A percentile compares a stretch with the other conserved stretches of the same genome.
Conservation (phyloP, 2,113 vertebrate genomes). For the Plectropomus leopardus region DNA sequence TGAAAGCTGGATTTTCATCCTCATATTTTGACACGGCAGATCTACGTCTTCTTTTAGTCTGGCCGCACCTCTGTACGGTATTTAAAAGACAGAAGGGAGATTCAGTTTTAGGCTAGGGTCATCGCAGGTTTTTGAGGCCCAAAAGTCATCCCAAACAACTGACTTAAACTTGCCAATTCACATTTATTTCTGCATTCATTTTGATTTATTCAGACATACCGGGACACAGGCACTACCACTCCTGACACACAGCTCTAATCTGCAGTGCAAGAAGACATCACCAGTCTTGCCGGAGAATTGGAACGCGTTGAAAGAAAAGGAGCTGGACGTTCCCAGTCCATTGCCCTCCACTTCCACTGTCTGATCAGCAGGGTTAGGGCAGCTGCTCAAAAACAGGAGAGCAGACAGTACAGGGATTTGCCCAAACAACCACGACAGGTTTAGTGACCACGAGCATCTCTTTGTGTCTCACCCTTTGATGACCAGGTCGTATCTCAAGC, state of each 20-base stretch:
- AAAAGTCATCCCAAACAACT: no score
- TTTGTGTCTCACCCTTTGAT: conserved; percentile 20
- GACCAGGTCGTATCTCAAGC: conserved; percentile 35
- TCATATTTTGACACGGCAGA: background rate
- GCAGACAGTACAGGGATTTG: background rate
- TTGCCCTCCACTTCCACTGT: conserved; percentile 14
- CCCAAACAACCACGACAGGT: background rate
- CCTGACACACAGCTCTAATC: conserved; percentile 24
- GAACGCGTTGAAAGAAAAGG: conserved; percentile 49
- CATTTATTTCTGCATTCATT: background rate
- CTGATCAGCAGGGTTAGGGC: conserved; percentile 40
- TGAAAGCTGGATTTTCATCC: conserved; percentile 13
- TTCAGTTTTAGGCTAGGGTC: no score
- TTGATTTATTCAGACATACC: conserved; percentile 18
- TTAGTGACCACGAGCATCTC: background rate
- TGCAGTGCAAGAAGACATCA: conserved; percentile 50
- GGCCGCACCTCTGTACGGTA: conserved; percentile 11
- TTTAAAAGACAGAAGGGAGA: background rate
- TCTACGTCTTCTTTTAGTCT: conserved; percentile 9
- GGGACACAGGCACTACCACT: conserved; percentile 9
- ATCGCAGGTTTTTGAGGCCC: no score
- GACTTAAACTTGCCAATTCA: background rate
- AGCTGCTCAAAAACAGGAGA: conserved; percentile 24
- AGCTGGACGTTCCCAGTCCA: conserved; percentile 32
- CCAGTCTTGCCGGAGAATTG: background rate